Evolutionary conservation across 2,888 invertebrate species (phyloP).

Genomic region (Drosophila anceps): DNA sequence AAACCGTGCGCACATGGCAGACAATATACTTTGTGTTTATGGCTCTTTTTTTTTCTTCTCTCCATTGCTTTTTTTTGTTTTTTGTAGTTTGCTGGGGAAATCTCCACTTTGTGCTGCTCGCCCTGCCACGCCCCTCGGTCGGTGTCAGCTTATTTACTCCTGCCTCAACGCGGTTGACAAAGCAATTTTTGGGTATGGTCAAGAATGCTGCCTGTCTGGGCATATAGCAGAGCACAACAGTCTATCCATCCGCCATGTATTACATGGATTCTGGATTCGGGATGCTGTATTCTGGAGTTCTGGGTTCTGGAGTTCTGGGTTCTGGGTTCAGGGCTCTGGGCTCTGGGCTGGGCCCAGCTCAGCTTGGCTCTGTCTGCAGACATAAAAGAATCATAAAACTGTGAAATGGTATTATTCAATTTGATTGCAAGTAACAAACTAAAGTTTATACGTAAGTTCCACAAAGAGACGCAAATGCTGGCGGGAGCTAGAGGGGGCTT

Average conservation of each 20-base stretch:
- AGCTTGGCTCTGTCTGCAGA: constrained; percentile 45
- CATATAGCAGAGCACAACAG: constrained; percentile 26
- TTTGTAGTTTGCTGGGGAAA: constrained; percentile 52
- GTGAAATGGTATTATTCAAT: constrained; percentile 78
- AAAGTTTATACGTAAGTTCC: constrained; percentile 28
- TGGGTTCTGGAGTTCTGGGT: constrained; percentile 11
- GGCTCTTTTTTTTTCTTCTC: constrained; percentile 3
- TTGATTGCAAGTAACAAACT: constrained; percentile 44
- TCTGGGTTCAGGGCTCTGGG: not conserved
- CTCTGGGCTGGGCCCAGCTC: constrained; percentile 6
- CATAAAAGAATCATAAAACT: constrained; percentile 76
- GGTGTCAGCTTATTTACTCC: constrained; percentile 68
- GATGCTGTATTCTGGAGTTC: constrained; percentile 12
- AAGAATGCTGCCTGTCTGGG: constrained; percentile 69
- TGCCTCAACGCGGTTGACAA: constrained; percentile 51
- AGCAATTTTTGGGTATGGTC: constrained; percentile 83
- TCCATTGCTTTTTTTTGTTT: constrained; percentile 9
- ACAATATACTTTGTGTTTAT: constrained; percentile 37
- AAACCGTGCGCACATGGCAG: constrained; percentile 70
- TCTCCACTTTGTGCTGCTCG: constrained; percentile 20
- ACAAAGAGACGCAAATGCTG: constrained; percentile 1
- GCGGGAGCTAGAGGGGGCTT: not conserved
- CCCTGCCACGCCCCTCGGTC: constrained; percentile 52
- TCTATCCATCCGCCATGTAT: constrained; percentile 36
- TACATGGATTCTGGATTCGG: constrained; percentile 47